These are phyloP conservation scores for Synodontis membranacea DNA, from an alignment of 2,113 vertebrate species.

Conservation along the genomic window DNA sequence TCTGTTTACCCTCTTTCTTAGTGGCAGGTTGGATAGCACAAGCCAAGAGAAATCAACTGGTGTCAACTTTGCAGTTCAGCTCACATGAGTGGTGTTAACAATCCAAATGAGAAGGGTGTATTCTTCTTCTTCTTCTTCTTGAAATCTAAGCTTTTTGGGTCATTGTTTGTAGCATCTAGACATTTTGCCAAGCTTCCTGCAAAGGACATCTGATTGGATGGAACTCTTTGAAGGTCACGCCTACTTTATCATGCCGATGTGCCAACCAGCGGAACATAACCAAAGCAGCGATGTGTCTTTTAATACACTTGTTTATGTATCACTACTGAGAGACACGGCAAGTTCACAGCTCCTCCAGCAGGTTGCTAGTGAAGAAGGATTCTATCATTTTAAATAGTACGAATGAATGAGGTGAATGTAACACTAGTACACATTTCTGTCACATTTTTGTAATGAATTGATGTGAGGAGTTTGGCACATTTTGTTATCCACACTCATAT, in stretches of 20 bases:
- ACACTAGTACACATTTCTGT: slow-evolving; percentile 32
- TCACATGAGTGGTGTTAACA: slow-evolving; percentile 47
- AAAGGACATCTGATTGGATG: slow-evolving; percentile 38
- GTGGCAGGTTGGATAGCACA: slow-evolving; percentile 76
- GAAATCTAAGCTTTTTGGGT: slow-evolving; percentile 40
- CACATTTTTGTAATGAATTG: slow-evolving; percentile 32
- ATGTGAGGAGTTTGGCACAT: not conserved
- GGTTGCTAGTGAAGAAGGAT: slow-evolving; percentile 17
- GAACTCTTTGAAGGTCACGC: slow-evolving; percentile 41
- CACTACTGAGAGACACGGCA: slow-evolving; percentile 20
- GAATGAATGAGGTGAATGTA: slow-evolving; percentile 17
- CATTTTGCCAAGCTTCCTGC: slow-evolving; percentile 50
- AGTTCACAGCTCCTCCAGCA: not conserved
- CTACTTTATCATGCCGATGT: slow-evolving; percentile 53
- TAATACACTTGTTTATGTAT: slow-evolving; percentile 5
- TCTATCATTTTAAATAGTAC: slow-evolving; percentile 5
- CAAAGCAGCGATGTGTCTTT: slow-evolving; percentile 23
- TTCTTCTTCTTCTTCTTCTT: slow-evolving; percentile 15
- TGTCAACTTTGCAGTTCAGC: slow-evolving; percentile 33
- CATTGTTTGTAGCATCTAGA: slow-evolving; percentile 35
- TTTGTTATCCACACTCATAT: not conserved
- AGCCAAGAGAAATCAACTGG: slow-evolving; percentile 14
- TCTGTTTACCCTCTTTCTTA: slow-evolving; percentile 38
- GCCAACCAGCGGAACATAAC: slow-evolving; percentile 25
- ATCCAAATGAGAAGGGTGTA: slow-evolving; percentile 41